Percentiles rank a stretch among this genome's conserved stretches.
phyloP scores from a whole-genome alignment of 1,140 invertebrate species.

The Penaeus japonicus region DNA sequence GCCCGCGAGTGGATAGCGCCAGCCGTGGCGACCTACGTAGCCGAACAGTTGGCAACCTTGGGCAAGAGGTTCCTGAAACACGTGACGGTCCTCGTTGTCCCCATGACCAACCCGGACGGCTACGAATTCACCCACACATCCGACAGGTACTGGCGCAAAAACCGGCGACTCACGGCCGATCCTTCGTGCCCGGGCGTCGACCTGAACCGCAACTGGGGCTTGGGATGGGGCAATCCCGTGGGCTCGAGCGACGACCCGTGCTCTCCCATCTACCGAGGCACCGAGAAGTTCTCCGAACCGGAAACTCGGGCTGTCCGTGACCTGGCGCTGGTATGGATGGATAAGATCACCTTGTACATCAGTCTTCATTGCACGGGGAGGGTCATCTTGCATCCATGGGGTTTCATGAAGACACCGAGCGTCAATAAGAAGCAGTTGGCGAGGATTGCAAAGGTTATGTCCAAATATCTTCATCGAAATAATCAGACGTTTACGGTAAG shows the following conservation, averaged over 20 bases:
- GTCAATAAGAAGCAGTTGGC: background rate
- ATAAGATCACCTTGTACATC: constrained; percentile 74
- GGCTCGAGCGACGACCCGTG: constrained; percentile 16
- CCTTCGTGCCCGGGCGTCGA: constrained; percentile 59
- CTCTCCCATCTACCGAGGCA: constrained; percentile 64
- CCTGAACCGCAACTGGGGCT: constrained; percentile 60
- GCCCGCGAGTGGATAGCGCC: constrained; percentile 92
- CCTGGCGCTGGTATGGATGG: constrained; percentile 46
- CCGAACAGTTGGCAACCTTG: constrained; percentile 76
- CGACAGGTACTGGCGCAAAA: constrained; percentile 61
- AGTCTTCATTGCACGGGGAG: constrained; percentile 89
- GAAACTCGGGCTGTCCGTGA: constrained; percentile 61
- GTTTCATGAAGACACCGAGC: constrained; percentile 69
- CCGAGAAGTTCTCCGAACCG: constrained; percentile 63
- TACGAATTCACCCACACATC: constrained; percentile 58
- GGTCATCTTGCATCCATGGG: constrained; percentile 86
- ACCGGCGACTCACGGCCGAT: background rate
- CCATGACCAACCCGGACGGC: constrained; percentile 57
- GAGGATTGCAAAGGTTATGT: background rate
- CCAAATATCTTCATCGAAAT: background rate
- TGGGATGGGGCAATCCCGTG: constrained; percentile 10
- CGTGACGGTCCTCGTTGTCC: constrained; percentile 70
- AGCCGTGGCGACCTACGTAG: constrained; percentile 82
- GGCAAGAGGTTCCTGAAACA: constrained; percentile 75
- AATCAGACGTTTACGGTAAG: too few species aligned